Evolutionary conservation across 1,140 invertebrate genomes (phyloP).

Genomic region (Diabrotica undecimpunctata): DNA sequence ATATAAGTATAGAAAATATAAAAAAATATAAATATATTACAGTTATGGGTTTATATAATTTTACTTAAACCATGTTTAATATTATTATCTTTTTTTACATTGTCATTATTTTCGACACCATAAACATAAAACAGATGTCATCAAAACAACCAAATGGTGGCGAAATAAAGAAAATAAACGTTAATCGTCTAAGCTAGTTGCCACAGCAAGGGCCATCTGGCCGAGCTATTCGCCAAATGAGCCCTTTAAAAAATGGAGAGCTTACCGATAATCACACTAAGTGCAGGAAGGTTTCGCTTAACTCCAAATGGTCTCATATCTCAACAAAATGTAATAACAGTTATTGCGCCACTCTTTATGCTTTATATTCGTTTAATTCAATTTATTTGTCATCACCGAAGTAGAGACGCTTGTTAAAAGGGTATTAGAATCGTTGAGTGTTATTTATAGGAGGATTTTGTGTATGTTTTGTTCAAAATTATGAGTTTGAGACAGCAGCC

Average conservation of each 20-base stretch:
- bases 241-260: conserved; percentile 16
- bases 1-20: no score
- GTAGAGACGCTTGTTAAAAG: conserved; percentile 22
- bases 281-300: conserved; percentile 14
- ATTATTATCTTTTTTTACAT: no score
- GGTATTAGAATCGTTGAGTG: neutral
- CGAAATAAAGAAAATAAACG: conserved; percentile 3
- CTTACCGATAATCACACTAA: conserved; percentile 19
- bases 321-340: conserved; percentile 19
- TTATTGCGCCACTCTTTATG: conserved; percentile 16
- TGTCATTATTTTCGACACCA: neutral
- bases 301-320: conserved; percentile 16
- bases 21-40: no score
- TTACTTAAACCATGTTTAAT: no score
- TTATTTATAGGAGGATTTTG: no score
- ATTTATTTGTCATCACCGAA: conserved; percentile 18
- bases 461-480: no score
- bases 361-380: conserved; percentile 23
- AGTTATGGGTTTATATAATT: no score
- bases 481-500: no score
- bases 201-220: conserved; percentile 7
- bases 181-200: neutral
- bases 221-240: conserved; percentile 14
- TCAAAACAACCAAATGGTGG: neutral
- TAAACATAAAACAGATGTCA: neutral